Evolutionary conservation across 2,888 invertebrate species (phyloP).

Genomic region (Drosophila mayaguana): DNA sequence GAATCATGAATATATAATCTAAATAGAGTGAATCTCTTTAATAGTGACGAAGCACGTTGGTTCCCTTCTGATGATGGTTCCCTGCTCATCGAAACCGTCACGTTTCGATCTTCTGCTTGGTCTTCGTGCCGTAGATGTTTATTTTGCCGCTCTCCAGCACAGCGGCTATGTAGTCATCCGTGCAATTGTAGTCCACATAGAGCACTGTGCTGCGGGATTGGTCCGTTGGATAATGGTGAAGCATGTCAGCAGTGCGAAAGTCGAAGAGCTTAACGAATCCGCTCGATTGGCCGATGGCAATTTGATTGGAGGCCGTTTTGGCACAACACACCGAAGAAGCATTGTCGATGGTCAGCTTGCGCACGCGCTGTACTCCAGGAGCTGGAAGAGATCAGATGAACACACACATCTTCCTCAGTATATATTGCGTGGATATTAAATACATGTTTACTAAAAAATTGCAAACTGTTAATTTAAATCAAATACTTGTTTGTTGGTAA

Average conservation of each 20-base stretch:
- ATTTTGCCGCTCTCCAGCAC: slow-evolving; percentile 83
- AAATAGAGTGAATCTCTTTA: background rate
- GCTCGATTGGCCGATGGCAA: slow-evolving; percentile 83
- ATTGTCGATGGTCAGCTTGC: slow-evolving; percentile 82
- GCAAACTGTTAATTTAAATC: slow-evolving; percentile 4
- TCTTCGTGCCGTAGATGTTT: slow-evolving; percentile 83
- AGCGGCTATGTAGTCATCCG: slow-evolving; percentile 83
- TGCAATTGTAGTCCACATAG: slow-evolving; percentile 83
- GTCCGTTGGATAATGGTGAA: slow-evolving; percentile 81
- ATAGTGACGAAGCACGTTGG: background rate
- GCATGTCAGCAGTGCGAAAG: slow-evolving; percentile 73
- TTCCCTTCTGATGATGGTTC: no score
- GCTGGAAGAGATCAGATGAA: slow-evolving; percentile 33
- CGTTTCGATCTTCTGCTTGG: slow-evolving; percentile 82
- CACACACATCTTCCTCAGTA: no score
- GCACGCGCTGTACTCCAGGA: slow-evolving; percentile 79
- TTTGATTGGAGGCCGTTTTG: slow-evolving; percentile 79
- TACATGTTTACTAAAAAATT: slow-evolving; percentile 69
- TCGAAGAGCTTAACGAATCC: slow-evolving; percentile 82
- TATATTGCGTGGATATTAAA: slow-evolving; percentile 73
- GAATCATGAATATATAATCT: slow-evolving; percentile 6
- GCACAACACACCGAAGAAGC: slow-evolving; percentile 82
- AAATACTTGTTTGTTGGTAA: background rate
- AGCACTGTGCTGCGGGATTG: slow-evolving; percentile 77
- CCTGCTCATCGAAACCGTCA: slow-evolving; percentile 81